phyloP scores from a whole-genome alignment of 2,113 vertebrate genomes.

The Heptranchias perlo region DNA sequence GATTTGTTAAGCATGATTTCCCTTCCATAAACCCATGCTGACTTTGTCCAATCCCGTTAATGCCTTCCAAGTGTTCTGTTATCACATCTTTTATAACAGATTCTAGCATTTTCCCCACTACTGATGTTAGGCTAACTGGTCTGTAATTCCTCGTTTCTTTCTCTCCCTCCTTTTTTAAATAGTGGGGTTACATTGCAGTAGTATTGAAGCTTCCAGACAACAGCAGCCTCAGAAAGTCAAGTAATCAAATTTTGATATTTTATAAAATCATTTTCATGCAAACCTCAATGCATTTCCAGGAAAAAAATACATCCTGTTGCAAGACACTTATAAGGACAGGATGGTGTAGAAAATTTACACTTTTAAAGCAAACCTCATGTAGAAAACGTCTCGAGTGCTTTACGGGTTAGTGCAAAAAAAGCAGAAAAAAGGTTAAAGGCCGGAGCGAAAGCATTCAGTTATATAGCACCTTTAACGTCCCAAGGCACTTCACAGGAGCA shows the following conservation, averaged over 20 bases:
- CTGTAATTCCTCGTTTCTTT: no score
- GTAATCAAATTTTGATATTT: neutral
- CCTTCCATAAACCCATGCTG: no score
- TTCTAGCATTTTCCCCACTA: no score
- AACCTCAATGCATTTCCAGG: neutral
- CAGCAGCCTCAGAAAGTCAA: neutral
- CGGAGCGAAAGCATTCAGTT: neutral
- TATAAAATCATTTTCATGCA: neutral
- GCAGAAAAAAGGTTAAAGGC: neutral
- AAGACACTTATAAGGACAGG: no score
- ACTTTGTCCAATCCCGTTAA: no score
- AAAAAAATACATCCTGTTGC: neutral
- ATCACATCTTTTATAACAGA: no score
- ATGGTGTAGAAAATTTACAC: neutral
- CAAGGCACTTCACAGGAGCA: neutral
- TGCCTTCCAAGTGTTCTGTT: no score
- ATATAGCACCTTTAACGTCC: neutral
- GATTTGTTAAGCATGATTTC: no score
- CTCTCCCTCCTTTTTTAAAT: no score
- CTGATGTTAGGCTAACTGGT: no score
- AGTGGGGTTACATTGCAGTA: no score
- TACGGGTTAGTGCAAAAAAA: neutral
- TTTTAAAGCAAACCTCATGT: neutral
- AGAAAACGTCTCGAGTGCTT: neutral
- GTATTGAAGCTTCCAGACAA: neutral